Evolutionary conservation across 2,888 invertebrate genomes (phyloP).

Genomic region (Meiosimyza decipiens): DNA sequence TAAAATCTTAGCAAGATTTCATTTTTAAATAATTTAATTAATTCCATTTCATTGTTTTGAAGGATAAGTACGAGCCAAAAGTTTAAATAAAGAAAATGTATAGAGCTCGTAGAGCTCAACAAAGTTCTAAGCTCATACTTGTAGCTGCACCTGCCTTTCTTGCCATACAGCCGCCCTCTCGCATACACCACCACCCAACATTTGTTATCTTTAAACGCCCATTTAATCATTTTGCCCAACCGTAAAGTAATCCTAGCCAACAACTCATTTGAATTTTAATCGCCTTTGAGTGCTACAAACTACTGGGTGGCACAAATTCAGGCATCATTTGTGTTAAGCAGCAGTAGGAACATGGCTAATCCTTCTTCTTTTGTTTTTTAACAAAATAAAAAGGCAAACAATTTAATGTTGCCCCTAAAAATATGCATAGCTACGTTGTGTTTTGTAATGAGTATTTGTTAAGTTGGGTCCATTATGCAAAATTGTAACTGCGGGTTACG

Average conservation of each 20-base stretch:
- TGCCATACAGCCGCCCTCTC: too few species aligned
- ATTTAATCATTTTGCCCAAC: not conserved
- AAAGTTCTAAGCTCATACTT: too few species aligned
- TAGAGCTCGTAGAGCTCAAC: too few species aligned
- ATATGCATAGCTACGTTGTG: not conserved
- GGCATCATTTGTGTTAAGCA: not conserved
- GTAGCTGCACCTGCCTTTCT: too few species aligned
- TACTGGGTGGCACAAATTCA: too few species aligned
- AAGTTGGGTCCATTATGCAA: slow-evolving; percentile 7
- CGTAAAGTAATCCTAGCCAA: slow-evolving; percentile 8
- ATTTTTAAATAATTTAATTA: too few species aligned
- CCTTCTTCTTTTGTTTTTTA: slow-evolving; percentile 1
- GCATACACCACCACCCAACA: too few species aligned
- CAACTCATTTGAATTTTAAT: slow-evolving; percentile 19
- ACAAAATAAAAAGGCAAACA: not conserved
- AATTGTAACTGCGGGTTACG: slow-evolving; percentile 6
- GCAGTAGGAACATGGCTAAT: slow-evolving; percentile 8
- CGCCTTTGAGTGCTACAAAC: not conserved
- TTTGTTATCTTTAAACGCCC: not conserved
- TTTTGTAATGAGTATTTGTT: not conserved
- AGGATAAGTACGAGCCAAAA: too few species aligned
- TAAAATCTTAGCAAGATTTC: too few species aligned
- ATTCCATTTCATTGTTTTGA: too few species aligned
- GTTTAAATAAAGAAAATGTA: too few species aligned
- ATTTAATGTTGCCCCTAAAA: not conserved